These are phyloP conservation scores for Sebastes matsubarae DNA, from an alignment of 2,797 vertebrate genomes.

Conservation along the genomic window DNA sequence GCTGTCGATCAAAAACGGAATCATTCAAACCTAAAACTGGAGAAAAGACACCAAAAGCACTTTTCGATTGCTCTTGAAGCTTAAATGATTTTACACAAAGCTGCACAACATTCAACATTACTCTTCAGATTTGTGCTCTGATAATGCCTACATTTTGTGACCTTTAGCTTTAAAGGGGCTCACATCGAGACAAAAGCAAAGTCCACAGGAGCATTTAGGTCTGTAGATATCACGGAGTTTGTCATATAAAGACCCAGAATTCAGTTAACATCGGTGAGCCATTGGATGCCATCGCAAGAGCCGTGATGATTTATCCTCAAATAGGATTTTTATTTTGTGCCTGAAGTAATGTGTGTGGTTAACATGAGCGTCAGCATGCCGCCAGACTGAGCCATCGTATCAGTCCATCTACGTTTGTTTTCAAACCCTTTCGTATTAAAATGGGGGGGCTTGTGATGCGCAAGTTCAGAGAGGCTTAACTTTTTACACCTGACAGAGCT, in stretches of 20 bases:
- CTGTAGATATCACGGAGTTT: background rate
- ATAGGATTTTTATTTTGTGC: background rate
- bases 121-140: background rate
- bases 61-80: background rate
- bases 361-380: background rate
- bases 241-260: background rate
- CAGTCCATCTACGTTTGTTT: background rate
- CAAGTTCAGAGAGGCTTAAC: background rate
- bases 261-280: no score
- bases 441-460: no score
- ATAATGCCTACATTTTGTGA: background rate
- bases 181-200: background rate
- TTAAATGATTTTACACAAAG: background rate
- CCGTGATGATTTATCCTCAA: background rate
- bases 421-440: background rate
- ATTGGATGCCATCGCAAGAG: background rate
- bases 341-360: background rate
- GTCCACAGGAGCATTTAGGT: background rate
- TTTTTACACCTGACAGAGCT: background rate
- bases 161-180: background rate
- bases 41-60: background rate
- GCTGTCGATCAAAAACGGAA: background rate
- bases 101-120: accelerated
- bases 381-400: background rate
- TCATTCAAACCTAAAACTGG: background rate